A percentile compares a stretch with the other conserved stretches of the same genome.
phyloP scores from a whole-genome alignment of 2,113 vertebrate genomes.

The Spizaetus ornatus region DNA sequence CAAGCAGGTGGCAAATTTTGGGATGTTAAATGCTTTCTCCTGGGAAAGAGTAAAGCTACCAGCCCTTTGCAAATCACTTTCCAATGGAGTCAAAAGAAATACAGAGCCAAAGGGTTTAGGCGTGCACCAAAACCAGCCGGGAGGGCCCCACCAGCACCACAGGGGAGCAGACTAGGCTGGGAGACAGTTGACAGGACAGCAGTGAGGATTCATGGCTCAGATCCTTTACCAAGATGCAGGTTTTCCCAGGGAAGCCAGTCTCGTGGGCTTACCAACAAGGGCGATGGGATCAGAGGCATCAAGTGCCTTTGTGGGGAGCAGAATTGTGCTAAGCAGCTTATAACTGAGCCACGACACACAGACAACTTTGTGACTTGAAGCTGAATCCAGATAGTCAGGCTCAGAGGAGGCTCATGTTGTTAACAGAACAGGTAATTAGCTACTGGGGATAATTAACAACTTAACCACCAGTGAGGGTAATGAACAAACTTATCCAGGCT shows the following conservation, averaged over 20 bases:
- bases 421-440: conserved; percentile 44
- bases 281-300: background rate
- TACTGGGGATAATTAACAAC: conserved; percentile 28
- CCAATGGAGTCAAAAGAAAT: background rate
- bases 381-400: background rate
- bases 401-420: conserved; percentile 2
- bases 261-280: background rate
- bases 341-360: background rate
- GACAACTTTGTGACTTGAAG: background rate
- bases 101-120: background rate
- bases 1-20: background rate
- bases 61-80: background rate
- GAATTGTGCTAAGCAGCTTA: background rate
- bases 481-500: background rate
- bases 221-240: background rate
- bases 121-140: background rate
- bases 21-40: background rate
- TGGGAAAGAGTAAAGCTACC: background rate
- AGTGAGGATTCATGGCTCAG: background rate
- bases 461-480: background rate
- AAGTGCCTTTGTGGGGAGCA: background rate
- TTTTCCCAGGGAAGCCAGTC: background rate
- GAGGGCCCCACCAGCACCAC: background rate
- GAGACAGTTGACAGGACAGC: background rate
- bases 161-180: background rate